Evolutionary conservation across 2,113 vertebrate species (phyloP).

Genomic region (Recurvirostra avosetta): DNA sequence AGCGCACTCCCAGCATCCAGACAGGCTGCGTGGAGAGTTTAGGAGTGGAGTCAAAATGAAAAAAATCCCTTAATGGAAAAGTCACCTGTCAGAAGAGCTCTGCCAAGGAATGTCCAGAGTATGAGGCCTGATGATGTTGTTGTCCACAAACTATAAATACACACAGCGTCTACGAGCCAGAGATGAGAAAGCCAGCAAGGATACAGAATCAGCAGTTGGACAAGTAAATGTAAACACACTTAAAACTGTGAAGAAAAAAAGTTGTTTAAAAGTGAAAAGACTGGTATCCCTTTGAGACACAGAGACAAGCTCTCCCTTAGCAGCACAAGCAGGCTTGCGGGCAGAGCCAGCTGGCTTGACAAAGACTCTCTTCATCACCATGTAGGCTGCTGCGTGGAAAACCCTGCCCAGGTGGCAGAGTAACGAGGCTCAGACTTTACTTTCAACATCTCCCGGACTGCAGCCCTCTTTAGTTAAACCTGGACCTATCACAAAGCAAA

Average conservation of each 20-base stretch:
- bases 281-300: not conserved
- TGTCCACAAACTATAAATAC: not conserved
- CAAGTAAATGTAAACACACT: conserved; percentile 8
- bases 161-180: not conserved
- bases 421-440: not conserved
- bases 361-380: not conserved
- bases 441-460: not conserved
- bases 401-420: not conserved
- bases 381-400: not conserved
- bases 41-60: not conserved
- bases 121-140: not conserved
- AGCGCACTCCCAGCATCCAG: not conserved
- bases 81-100: not conserved
- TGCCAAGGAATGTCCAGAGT: not conserved
- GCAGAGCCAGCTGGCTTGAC: not conserved
- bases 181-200: not conserved
- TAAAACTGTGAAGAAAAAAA: not conserved
- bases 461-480: not conserved
- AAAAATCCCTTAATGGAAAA: not conserved
- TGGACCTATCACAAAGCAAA: not conserved
- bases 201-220: not conserved
- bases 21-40: not conserved
- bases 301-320: not conserved
- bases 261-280: not conserved
- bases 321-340: not conserved